These are phyloP conservation scores for Pimpla rufipes DNA, from an alignment of 2,888 invertebrate genomes.

Conservation along the genomic window DNA sequence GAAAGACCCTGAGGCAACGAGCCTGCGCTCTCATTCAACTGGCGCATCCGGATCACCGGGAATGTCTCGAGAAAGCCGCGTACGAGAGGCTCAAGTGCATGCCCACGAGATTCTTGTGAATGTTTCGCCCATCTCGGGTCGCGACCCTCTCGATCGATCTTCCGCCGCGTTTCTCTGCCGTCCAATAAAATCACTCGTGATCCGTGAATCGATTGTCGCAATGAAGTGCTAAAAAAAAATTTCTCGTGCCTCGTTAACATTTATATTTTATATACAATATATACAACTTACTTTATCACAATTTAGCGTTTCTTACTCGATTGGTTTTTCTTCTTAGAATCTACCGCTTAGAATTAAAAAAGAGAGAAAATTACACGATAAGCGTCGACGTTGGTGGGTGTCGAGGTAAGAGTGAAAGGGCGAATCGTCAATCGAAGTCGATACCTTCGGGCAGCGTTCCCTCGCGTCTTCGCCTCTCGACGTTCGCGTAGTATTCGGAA, in stretches of 20 bases:
- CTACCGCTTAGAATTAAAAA: neutral
- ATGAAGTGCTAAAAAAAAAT: neutral
- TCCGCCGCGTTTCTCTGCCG: neutral
- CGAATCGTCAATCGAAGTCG: slow-evolving; percentile 80
- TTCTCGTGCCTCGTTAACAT: neutral
- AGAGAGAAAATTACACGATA: neutral
- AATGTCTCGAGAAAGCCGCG: slow-evolving; percentile 88
- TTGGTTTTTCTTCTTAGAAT: neutral
- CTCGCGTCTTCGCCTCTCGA: slow-evolving; percentile 89
- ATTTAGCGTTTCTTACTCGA: neutral
- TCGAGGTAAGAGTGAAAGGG: neutral
- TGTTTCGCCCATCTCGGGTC: too few relatives aligned
- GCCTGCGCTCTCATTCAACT: slow-evolving; percentile 89
- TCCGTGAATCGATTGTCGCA: neutral
- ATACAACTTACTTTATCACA: slow-evolving; percentile 52
- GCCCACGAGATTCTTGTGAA: slow-evolving; percentile 75
- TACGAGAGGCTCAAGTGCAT: slow-evolving; percentile 87
- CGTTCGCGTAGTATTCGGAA: slow-evolving; percentile 91
- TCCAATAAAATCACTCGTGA: neutral
- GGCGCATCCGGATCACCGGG: slow-evolving; percentile 89
- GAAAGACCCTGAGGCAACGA: slow-evolving; percentile 88
- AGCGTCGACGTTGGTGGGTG: too few relatives aligned
- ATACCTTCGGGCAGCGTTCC: slow-evolving; percentile 90
- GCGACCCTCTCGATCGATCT: neutral
- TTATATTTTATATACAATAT: slow-evolving; percentile 46